These are phyloP conservation scores for Vimba vimba DNA, from an alignment of 2,113 vertebrate species.

Conservation along the genomic window DNA sequence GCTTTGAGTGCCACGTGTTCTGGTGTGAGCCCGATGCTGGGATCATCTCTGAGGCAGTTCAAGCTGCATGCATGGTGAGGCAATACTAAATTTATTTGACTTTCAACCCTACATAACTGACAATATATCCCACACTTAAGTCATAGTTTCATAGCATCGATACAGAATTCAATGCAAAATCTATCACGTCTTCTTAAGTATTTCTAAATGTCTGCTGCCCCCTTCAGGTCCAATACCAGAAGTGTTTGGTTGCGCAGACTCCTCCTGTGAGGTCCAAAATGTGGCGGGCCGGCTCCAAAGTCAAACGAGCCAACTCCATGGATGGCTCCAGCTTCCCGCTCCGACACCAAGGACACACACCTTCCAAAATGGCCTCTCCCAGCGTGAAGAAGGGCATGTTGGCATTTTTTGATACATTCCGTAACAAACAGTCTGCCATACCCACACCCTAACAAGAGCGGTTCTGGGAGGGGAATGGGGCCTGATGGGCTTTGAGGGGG, in stretches of 20 bases:
- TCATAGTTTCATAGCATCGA: background rate
- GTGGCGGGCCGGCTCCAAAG: constrained; percentile 73
- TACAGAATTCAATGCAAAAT: background rate
- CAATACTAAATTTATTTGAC: background rate
- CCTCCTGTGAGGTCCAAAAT: constrained; percentile 80
- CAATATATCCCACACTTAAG: background rate
- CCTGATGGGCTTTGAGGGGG: constrained; percentile 9
- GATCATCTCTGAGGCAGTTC: constrained; percentile 90
- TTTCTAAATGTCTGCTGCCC: constrained; percentile 24
- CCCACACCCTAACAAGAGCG: constrained; percentile 70
- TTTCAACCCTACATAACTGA: too few relatives aligned
- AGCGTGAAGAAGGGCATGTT: constrained; percentile 83
- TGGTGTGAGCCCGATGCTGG: constrained; percentile 96
- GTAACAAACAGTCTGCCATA: constrained; percentile 81
- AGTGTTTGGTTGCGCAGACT: constrained; percentile 89
- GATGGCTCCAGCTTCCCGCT: constrained; percentile 75
- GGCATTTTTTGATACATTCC: constrained; percentile 88
- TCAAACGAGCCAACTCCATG: constrained; percentile 81
- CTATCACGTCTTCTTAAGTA: too few relatives aligned
- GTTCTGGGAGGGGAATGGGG: background rate
- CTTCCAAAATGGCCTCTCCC: constrained; percentile 69
- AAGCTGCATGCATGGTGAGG: constrained; percentile 96
- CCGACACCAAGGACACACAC: constrained; percentile 60
- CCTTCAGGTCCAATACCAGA: constrained; percentile 91
- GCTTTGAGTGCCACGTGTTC: constrained; percentile 94